Evolutionary conservation across 2,113 vertebrate genomes (phyloP).

Genomic region (Corydoras sp.): DNA sequence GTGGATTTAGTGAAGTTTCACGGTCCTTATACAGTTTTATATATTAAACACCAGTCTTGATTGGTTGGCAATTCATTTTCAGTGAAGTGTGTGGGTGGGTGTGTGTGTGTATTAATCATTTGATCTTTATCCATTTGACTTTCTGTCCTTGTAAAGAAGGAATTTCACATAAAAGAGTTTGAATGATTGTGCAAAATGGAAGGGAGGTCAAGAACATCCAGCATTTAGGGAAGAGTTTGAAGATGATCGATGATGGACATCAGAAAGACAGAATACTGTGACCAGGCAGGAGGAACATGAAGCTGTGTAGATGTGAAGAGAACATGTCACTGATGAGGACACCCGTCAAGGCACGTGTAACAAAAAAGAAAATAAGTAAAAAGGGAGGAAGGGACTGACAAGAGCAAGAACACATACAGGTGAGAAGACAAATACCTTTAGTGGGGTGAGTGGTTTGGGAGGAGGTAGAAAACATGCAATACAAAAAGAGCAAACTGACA

Average conservation of each 20-base stretch:
- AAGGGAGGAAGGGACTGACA: background rate
- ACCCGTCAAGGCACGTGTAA: constrained; percentile 17
- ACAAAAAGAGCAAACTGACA: background rate
- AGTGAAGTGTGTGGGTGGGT: constrained; percentile 65
- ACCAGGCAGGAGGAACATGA: background rate
- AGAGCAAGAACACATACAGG: background rate
- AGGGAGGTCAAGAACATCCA: constrained; percentile 64
- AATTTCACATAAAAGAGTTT: constrained; percentile 77
- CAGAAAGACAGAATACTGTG: background rate
- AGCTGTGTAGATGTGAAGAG: background rate
- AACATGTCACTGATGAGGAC: background rate
- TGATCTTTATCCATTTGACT: constrained; percentile 52
- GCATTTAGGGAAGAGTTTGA: constrained; percentile 17
- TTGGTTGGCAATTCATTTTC: constrained; percentile 73
- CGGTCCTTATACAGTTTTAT: background rate
- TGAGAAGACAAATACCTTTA: constrained; percentile 26
- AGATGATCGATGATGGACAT: background rate
- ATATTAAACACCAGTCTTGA: constrained; percentile 70
- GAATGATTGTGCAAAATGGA: constrained; percentile 34
- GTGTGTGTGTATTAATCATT: background rate
- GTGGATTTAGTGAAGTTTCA: constrained; percentile 48
- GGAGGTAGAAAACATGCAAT: constrained; percentile 32
- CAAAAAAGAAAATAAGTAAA: constrained; percentile 15
- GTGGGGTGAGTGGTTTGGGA: constrained; percentile 5
- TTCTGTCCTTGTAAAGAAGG: constrained; percentile 61